Conservation (phyloP, 1,140 invertebrate genomes). For the Solenopsis fugax region DNA sequence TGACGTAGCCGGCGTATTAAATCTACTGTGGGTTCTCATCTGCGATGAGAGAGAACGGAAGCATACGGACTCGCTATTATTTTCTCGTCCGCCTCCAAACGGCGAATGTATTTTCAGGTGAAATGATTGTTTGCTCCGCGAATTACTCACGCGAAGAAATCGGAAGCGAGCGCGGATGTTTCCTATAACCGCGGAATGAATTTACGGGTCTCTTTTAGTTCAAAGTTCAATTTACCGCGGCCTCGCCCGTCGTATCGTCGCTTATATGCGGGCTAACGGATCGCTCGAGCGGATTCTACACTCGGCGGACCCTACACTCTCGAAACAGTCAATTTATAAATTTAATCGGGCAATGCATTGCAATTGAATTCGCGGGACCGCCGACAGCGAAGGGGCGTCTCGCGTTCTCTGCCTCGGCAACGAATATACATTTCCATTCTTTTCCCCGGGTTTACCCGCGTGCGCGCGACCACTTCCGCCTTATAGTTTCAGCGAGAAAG, state of each 20-base stretch:
- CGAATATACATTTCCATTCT: conserved; percentile 61
- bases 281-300: conserved; percentile 34
- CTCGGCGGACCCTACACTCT: conserved; percentile 26
- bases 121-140: conserved; percentile 51
- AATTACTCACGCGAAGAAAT: conserved; percentile 54
- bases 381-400: conserved; percentile 54
- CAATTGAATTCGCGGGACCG: conserved; percentile 44
- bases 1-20: conserved; percentile 6
- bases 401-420: conserved; percentile 21
- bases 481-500: conserved; percentile 50
- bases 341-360: conserved; percentile 60
- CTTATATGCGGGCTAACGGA: neutral
- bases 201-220: conserved; percentile 47
- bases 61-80: conserved; percentile 20
- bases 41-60: neutral
- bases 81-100: conserved; percentile 32
- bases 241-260: neutral
- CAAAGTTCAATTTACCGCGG: conserved; percentile 41
- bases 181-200: conserved; percentile 41
- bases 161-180: conserved; percentile 20
- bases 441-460: conserved; percentile 23
- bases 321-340: conserved; percentile 63
- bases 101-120: conserved; percentile 38
- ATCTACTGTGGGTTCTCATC: conserved; percentile 5
- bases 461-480: conserved; percentile 35